These are phyloP conservation scores for Diachasmimorpha longicaudata DNA, from an alignment of 1,140 invertebrate genomes.

Conservation along the genomic window DNA sequence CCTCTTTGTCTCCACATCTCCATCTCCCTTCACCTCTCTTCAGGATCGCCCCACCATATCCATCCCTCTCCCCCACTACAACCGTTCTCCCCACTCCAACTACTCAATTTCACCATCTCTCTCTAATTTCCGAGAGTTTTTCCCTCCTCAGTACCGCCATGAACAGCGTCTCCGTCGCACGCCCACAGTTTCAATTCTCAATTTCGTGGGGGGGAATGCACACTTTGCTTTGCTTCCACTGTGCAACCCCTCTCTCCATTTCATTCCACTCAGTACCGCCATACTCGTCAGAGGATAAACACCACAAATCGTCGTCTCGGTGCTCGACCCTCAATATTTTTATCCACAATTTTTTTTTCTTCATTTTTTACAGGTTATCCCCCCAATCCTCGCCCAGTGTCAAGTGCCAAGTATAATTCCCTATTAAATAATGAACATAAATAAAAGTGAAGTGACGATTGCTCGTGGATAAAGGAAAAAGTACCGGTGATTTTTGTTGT, in stretches of 20 bases:
- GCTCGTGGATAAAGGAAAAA: no score
- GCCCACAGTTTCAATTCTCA: constrained; percentile 34
- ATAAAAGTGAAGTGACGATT: no score
- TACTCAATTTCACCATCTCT: constrained; percentile 25
- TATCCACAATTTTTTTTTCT: not conserved
- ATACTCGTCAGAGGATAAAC: constrained; percentile 57
- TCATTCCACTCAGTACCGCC: constrained; percentile 54
- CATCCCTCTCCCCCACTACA: not conserved
- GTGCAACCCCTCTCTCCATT: constrained; percentile 22
- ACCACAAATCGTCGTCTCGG: constrained; percentile 29
- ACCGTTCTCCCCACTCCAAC: not conserved
- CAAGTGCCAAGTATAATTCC: no score
- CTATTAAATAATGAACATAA: no score
- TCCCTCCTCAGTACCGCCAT: constrained; percentile 20
- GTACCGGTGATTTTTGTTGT: no score
- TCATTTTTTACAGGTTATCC: not conserved
- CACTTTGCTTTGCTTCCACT: constrained; percentile 32
- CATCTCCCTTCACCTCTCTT: constrained; percentile 14
- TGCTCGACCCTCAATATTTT: not conserved
- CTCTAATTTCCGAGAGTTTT: constrained; percentile 50
- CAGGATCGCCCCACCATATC: constrained; percentile 1
- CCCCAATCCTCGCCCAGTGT: no score
- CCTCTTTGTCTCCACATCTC: constrained; percentile 7
- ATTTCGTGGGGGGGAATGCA: constrained; percentile 23
- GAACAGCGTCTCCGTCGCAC: constrained; percentile 41